phyloP scores from a whole-genome alignment of 2,797 vertebrate genomes.

The Pangasius macronema region DNA sequence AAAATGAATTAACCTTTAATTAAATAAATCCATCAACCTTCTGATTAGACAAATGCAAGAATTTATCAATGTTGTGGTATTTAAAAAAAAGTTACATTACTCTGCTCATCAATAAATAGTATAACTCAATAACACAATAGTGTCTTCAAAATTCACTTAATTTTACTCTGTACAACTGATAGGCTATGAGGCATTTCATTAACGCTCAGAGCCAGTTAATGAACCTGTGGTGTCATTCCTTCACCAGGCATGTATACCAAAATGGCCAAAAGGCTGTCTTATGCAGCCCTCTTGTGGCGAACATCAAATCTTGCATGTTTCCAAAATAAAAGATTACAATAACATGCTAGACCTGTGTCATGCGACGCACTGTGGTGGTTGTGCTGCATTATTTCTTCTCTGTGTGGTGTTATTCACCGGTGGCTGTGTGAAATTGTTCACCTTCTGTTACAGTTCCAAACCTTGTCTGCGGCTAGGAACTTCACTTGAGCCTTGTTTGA shows the following conservation, averaged over 20 bases:
- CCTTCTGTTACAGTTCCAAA: background rate
- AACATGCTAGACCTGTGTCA: background rate
- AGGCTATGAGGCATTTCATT: constrained; percentile 8
- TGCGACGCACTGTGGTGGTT: background rate
- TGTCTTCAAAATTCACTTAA: constrained; percentile 16
- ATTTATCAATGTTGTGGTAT: background rate
- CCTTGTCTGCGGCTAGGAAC: background rate
- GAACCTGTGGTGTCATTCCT: constrained; percentile 25
- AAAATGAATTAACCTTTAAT: background rate
- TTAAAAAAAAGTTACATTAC: background rate
- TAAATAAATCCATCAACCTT: background rate
- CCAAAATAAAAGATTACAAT: background rate
- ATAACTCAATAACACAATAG: background rate
- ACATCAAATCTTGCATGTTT: background rate
- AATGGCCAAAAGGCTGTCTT: constrained; percentile 37
- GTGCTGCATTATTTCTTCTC: background rate
- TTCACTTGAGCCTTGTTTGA: background rate
- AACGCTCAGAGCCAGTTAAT: background rate
- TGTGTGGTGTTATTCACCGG: background rate
- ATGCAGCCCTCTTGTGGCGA: constrained; percentile 37
- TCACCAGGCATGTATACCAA: background rate
- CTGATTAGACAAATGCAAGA: background rate
- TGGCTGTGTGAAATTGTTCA: background rate
- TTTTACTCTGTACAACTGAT: constrained; percentile 24
- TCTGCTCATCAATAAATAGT: constrained; percentile 19